Evolutionary conservation across 2,888 invertebrate species (phyloP).

Genomic region (Andrena bucephala): DNA sequence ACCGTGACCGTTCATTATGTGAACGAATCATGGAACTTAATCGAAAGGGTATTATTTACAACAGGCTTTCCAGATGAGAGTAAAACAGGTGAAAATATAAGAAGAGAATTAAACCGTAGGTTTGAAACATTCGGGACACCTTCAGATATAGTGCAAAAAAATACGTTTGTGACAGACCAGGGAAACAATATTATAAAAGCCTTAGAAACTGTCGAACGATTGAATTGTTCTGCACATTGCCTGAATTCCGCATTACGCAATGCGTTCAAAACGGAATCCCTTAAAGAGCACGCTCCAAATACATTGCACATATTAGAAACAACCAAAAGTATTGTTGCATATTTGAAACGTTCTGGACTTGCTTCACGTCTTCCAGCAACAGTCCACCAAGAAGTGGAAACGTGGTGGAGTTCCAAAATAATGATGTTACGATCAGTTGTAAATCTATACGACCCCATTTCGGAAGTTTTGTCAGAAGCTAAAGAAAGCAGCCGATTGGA

Average conservation of each 20-base stretch:
- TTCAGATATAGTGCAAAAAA: background rate
- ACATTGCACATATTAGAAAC: no score
- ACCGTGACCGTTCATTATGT: constrained; percentile 2
- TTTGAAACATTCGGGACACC: constrained; percentile 11
- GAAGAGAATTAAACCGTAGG: background rate
- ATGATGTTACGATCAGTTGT: no score
- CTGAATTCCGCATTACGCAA: background rate
- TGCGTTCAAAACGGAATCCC: background rate
- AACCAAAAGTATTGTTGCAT: no score
- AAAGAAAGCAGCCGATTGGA: no score
- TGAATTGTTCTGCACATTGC: background rate
- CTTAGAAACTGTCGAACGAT: constrained; percentile 8
- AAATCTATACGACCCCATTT: no score
- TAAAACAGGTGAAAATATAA: background rate
- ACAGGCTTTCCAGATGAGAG: constrained; percentile 9
- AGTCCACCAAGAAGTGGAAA: no score
- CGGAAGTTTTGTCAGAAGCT: no score
- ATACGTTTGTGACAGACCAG: background rate
- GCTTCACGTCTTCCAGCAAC: no score
- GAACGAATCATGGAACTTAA: background rate
- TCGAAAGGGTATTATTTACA: background rate
- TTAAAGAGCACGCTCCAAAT: background rate
- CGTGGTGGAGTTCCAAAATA: no score
- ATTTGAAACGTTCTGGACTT: no score
- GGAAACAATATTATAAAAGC: background rate